Evolutionary conservation across 64 coral and sea anemone species (phyloP).

Genomic region (Montipora efflorescens): DNA sequence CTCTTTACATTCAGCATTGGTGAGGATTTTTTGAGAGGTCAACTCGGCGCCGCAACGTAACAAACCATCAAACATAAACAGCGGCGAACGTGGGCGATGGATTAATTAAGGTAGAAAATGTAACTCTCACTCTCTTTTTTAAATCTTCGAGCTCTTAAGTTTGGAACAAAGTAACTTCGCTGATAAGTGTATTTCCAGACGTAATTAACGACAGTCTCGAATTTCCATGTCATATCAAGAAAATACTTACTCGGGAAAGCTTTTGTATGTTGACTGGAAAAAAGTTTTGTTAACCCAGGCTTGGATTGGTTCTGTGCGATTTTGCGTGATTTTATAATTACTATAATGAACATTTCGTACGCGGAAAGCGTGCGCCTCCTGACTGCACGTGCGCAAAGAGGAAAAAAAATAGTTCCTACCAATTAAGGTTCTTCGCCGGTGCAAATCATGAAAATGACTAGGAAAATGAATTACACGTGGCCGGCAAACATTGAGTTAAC

Average conservation of each 20-base stretch:
- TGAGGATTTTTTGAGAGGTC: conserved; percentile 15
- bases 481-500: neutral
- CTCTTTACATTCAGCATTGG: neutral
- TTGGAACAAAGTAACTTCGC: neutral
- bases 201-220: neutral
- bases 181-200: neutral
- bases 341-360: conserved; percentile 26
- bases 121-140: neutral
- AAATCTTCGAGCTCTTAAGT: neutral
- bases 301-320: neutral
- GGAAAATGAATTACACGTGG: neutral
- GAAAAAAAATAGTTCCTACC: neutral
- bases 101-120: neutral
- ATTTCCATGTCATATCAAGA: conserved; percentile 10
- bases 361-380: neutral
- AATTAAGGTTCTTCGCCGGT: neutral
- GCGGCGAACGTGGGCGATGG: neutral
- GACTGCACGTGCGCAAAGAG: conserved; percentile 1
- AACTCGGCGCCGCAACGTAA: neutral
- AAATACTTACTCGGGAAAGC: neutral
- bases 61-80: neutral
- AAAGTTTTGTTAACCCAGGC: neutral
- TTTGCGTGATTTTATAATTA: conserved; percentile 4
- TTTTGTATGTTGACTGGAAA: neutral
- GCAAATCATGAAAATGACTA: neutral